phyloP scores from a whole-genome alignment of 1,140 invertebrate genomes.

The Dufourea novaeangliae region DNA sequence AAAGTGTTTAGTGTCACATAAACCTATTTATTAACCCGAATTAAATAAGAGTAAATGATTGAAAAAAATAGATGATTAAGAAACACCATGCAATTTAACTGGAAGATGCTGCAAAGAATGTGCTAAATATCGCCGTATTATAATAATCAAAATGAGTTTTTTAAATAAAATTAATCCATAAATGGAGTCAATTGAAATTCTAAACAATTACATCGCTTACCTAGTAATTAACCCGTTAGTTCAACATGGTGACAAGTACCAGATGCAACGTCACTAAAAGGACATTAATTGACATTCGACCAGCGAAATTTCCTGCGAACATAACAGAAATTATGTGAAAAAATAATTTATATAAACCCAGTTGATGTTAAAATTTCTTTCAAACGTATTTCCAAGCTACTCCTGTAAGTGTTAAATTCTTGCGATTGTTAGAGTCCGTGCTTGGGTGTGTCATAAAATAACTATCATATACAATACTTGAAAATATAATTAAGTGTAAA shows the following conservation, averaged over 20 bases:
- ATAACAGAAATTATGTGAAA: not conserved
- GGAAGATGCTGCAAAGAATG: no score
- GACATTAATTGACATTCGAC: conserved; percentile 26
- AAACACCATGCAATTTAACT: no score
- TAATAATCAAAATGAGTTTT: no score
- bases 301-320: conserved; percentile 38
- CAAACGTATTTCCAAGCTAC: not conserved
- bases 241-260: conserved; percentile 20
- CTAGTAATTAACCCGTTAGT: conserved; percentile 10
- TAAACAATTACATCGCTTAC: not conserved
- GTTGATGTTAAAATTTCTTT: not conserved
- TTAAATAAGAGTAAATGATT: no score
- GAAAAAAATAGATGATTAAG: no score
- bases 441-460: not conserved
- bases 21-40: no score
- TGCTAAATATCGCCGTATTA: no score
- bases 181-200: not conserved
- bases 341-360: not conserved
- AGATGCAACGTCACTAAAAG: conserved; percentile 16
- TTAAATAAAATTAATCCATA: no score
- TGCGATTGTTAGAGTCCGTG: not conserved
- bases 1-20: no score
- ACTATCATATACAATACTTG: not conserved
- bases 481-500: not conserved
- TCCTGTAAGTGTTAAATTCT: not conserved